These are phyloP conservation scores for Spea hammondii DNA, from an alignment of 2,797 vertebrate species.

Conservation along the genomic window DNA sequence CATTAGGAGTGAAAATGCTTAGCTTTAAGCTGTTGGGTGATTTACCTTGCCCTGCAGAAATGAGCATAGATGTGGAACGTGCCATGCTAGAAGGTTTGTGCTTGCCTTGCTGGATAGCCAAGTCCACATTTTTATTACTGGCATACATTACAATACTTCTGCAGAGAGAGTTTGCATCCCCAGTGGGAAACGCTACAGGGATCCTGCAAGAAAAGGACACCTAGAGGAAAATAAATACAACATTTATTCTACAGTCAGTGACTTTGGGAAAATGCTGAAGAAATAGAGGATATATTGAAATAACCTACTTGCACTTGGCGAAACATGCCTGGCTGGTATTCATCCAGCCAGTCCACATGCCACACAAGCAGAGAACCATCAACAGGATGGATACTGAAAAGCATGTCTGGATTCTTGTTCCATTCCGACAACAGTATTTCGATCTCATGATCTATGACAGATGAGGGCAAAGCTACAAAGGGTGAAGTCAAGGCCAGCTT, in stretches of 20 bases:
- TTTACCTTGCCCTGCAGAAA: slow-evolving; percentile 87
- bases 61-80: slow-evolving; percentile 83
- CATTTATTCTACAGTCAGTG: background rate
- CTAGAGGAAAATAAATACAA: slow-evolving; percentile 63
- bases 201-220: slow-evolving; percentile 98
- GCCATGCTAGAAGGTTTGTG: slow-evolving; percentile 81
- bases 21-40: slow-evolving; percentile 82
- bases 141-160: slow-evolving; percentile 97
- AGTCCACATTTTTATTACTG: slow-evolving; percentile 94
- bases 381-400: slow-evolving; percentile 96
- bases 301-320: slow-evolving; percentile 91
- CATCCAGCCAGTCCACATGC: slow-evolving; percentile 97
- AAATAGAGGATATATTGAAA: background rate
- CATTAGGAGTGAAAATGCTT: slow-evolving; percentile 95
- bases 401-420: slow-evolving; percentile 94
- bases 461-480: slow-evolving; percentile 69
- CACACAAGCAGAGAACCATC: slow-evolving; percentile 95
- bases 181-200: slow-evolving; percentile 93
- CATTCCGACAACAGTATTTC: slow-evolving; percentile 89
- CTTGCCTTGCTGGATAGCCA: slow-evolving; percentile 91
- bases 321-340: slow-evolving; percentile 98
- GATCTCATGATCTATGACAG: slow-evolving; percentile 87
- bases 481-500: slow-evolving; percentile 58
- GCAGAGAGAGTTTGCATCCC: slow-evolving; percentile 94
- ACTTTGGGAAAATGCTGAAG: background rate